Evolutionary conservation across 64 coral and sea anemone genomes (phyloP), one percentile per base, ranked within the genome.

Genomic region (Trachythela sp.): DNA sequence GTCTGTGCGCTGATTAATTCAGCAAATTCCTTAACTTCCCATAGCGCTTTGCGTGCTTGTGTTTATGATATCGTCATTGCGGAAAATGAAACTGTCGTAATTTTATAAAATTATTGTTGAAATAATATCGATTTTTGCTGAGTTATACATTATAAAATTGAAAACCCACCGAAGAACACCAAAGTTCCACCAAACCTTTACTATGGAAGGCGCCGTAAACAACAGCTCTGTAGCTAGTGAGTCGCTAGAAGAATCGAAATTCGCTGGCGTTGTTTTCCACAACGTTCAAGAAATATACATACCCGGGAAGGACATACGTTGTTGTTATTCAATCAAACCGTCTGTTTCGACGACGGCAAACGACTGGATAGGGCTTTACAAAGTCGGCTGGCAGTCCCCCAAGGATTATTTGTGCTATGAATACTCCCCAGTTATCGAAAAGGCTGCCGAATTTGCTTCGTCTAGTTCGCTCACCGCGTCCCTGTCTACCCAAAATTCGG

Each of bases 321-420:
- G 68, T 26, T 72, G 68, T 72, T 72, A 72, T 35, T 72, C 68
- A 11, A 72, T 72, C 14, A 72, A 72, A 26, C 18, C 68, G 14
- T 72, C 68, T 22, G 68, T 72, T 26, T 72, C 68, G 33, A 27
- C 68, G 1, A 72, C 68, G 33, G 24, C 68, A 29, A 72, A 72
- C 33, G 68, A 72, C 33, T 72, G 68, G 68, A 72, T 72, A 72
- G 68, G 68, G 68, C 33, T 72, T 10, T 72, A 72, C 33, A 72
- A 72, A 72, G 68, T 72, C 10, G 68, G 68, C 26, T 72, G 68
- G 68, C 68, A 31, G 68, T 72, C 68, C 29, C 33, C 24, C 15
- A 72, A 72, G 1, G 68, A 72, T 72, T 72, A 22, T 35, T 72
- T 72, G 68, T 72, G 68, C 29, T 72, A 72, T 26, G 68, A 72